Percentiles rank a stretch among this genome's conserved stretches.
Evolutionary conservation across 2,113 vertebrate genomes (phyloP).

Genomic region (Lycaon pictus): DNA sequence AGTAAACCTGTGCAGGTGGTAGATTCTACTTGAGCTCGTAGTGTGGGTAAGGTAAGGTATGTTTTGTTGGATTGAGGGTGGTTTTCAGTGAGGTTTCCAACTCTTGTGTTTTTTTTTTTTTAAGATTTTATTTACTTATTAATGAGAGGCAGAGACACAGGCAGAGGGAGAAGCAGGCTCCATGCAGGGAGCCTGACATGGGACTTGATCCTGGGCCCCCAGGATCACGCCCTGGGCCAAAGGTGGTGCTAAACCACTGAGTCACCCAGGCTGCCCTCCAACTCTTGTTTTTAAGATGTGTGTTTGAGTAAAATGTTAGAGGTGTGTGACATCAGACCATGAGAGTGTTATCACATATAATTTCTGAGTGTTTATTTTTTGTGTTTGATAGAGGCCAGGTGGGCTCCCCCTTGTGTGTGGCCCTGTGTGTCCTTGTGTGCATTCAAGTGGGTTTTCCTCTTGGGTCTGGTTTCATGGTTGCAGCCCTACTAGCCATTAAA

Average conservation of each 20-base stretch:
- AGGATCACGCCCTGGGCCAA: no score
- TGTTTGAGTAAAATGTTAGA: neutral
- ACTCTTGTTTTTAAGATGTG: neutral
- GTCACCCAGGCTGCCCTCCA: no score
- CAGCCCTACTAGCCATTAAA: neutral
- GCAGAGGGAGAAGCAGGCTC: no score
- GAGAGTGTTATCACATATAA: neutral
- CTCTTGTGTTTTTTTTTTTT: neutral
- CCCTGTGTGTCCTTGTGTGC: no score
- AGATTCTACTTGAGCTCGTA: neutral
- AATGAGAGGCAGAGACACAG: no score
- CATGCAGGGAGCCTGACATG: no score
- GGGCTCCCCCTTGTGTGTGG: neutral
- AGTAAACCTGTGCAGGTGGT: neutral
- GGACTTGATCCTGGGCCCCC: no score
- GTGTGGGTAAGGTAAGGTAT: neutral
- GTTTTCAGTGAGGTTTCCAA: neutral
- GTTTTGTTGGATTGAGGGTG: neutral
- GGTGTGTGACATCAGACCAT: rapidly evolving
- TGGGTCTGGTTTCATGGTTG: neutral
- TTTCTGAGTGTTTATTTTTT: neutral
- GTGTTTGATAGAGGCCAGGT: neutral
- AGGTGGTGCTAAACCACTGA: no score
- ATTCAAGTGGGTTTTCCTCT: neutral
- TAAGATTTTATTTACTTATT: no score